phyloP scores from a whole-genome alignment of 35 echinoderm and acorn worm species.

The Diadema setosum region DNA sequence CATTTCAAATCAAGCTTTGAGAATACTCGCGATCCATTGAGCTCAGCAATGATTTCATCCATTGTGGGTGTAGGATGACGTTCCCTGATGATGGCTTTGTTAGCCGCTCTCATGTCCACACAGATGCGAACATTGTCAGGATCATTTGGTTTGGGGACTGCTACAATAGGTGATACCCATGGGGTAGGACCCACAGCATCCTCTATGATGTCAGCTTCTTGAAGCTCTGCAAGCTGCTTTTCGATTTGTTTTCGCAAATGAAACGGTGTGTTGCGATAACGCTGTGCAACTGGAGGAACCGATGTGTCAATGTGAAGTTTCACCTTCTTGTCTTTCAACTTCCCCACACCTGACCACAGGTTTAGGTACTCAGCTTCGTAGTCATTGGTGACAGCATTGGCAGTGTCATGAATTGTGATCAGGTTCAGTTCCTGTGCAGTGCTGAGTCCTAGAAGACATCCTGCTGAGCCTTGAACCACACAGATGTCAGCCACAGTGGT shows the following conservation, averaged over 20 bases:
- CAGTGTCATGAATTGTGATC: neutral
- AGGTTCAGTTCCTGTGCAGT: constrained; percentile 30
- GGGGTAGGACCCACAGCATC: neutral
- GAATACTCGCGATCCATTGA: constrained; percentile 50
- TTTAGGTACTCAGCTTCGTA: neutral
- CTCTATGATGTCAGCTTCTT: neutral
- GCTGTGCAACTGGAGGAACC: constrained; percentile 21
- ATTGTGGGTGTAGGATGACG: constrained; percentile 43
- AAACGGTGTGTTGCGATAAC: constrained; percentile 27
- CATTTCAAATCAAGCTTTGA: constrained; percentile 66
- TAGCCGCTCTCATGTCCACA: constrained; percentile 71
- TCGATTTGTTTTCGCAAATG: constrained; percentile 55
- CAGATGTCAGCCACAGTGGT: neutral
- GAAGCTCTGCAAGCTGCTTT: neutral
- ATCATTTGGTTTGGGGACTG: constrained; percentile 33
- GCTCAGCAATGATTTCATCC: constrained; percentile 59
- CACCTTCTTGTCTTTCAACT: constrained; percentile 2
- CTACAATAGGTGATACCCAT: constrained; percentile 51
- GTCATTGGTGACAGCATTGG: neutral
- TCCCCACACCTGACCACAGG: constrained; percentile 9
- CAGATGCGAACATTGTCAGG: constrained; percentile 47
- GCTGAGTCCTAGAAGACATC: neutral
- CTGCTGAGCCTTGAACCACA: neutral
- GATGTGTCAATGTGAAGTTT: constrained; percentile 40
- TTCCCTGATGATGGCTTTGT: constrained; percentile 57